Base-by-base conservation (phyloP, 2,113 vertebrate species). In the Puma concolor region DNA sequence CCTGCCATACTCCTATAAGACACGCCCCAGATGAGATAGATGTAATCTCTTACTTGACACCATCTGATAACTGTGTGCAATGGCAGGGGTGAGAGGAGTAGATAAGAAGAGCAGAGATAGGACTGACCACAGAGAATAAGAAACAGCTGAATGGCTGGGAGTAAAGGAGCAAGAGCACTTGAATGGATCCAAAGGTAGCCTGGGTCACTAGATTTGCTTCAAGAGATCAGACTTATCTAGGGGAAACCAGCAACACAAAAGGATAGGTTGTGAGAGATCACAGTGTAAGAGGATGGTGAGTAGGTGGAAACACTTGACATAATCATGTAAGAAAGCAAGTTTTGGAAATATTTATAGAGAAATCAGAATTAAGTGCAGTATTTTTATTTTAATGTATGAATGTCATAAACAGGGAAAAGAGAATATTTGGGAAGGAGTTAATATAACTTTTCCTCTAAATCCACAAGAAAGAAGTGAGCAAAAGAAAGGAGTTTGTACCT, bases 311-410 rank as follows among this genome's bases (percentile, higher is more conserved):
- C 41, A 88, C 21, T 88, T 36, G 52, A 82, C 8, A 60, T 12
- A 85, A 57, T 50, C 66, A 85, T 13, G 12, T 76, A 97, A 87
- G 36, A 94, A 84, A 97, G 17, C 44, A 19, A 57, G 64, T 69
- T 97, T 87, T 72, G 33, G 41, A 92, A 95, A 93, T 72, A 67
- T 31, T 86, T 92, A 60, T 29, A 86, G 19, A 63, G 72, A 74
- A 96, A 84, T 36, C 8, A 88, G 25, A 92, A 69, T 94, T 91
- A 84, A 77, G 44, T 4, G 10, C 4, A 92, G 17, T 1, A 31
- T 72, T 93, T 87, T 94, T 79, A 83, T 83, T 96, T 95, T 71
- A 74, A 74, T n/a, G 29, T 38, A 14, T 69, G 27, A 81, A 88
- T 67, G 19, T 84, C 31, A 92, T 86, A 84, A 86, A 71, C 33